Evolutionary conservation across 2,113 vertebrate species (phyloP), one percentile per base, ranked within the genome.

Genomic region (Andinoacara biseriatus): DNA sequence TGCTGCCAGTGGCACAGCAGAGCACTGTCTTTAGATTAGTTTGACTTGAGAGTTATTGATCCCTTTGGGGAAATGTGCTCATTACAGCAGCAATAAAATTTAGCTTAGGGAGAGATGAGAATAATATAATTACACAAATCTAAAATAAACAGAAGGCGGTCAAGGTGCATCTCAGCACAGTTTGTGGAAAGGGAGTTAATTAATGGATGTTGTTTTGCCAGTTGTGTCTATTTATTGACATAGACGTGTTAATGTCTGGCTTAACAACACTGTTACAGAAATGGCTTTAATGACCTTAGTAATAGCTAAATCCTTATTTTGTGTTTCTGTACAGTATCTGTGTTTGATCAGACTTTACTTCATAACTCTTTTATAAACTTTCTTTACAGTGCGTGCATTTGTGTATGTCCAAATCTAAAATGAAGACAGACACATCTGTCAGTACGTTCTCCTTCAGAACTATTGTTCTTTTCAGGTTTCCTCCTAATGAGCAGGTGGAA

Each of bases 11-110:
- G 72, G 81, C 83, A 74, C 65, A 40, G 33, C 11, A 61, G 46
- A 74, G 49, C 29, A n/a, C n/a, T 58, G 26, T 84, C 49, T 84
- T 85, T 18, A 65, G n/a, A 89, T 84, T 82, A 80, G 24, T 65
- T 72, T 83, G 75, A 80, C 35, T 78, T 63, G 58, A 40, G 35
- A 84, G 43, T n/a, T 87, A 86, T 82, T 80, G 85, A 89, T 86
- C 77, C 13, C 29, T 40, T 62, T 35, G 7, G 54, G 58, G 11
- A 38, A 83, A 82, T 74, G 22, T 26, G 62, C 67, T 72, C 67
- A 72, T 72, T 54, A 72, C 46, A 72, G 46, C 26, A 72, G 67
- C 67, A 72, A 52, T 72, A 54, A 52, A 72, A 74, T 75, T 76
- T 46, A 38, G 38, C 33, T 60, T 31, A 10, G 74, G 40, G 5